Evolutionary conservation across 2,113 vertebrate genomes (phyloP).

Genomic region (Hoplias malabaricus): DNA sequence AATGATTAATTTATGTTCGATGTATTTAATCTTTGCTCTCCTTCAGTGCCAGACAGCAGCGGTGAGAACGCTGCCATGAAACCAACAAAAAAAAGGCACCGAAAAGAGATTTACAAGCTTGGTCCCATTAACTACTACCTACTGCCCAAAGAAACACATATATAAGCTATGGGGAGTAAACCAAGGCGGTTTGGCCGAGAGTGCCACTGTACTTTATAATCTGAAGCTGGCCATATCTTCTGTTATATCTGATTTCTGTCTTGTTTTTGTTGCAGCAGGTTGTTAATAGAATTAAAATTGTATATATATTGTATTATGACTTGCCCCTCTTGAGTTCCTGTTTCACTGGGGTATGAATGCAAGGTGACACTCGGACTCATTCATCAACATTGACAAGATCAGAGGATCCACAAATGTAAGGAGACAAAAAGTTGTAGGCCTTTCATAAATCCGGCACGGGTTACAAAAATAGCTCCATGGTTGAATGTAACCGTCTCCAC

Average conservation of each 20-base stretch:
- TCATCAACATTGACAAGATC: neutral
- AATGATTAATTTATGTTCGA: neutral
- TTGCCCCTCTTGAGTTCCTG: neutral
- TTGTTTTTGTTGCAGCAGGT: neutral
- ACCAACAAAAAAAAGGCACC: slow-evolving; percentile 3
- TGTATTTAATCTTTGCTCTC: neutral
- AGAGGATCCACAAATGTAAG: neutral
- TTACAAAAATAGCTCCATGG: too few relatives aligned
- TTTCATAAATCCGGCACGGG: neutral
- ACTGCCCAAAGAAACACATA: slow-evolving; percentile 21
- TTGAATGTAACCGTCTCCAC: neutral
- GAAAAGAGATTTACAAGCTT: slow-evolving; percentile 20
- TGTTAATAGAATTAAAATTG: neutral
- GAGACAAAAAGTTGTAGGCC: neutral
- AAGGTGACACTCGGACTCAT: neutral
- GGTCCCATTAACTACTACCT: slow-evolving; percentile 15
- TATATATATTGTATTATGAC: neutral
- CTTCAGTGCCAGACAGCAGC: neutral
- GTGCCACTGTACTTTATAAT: neutral
- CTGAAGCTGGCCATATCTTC: slow-evolving; percentile 1
- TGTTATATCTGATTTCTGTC: neutral
- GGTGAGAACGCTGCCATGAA: slow-evolving; percentile 3
- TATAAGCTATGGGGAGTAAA: slow-evolving; percentile 18
- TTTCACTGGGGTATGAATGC: neutral
- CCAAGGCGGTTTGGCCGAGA: slow-evolving; percentile 15